Percentiles rank a stretch among this genome's conserved stretches.
phyloP scores from a whole-genome alignment of 2,113 vertebrate genomes.

The Pygoscelis antarcticus region DNA sequence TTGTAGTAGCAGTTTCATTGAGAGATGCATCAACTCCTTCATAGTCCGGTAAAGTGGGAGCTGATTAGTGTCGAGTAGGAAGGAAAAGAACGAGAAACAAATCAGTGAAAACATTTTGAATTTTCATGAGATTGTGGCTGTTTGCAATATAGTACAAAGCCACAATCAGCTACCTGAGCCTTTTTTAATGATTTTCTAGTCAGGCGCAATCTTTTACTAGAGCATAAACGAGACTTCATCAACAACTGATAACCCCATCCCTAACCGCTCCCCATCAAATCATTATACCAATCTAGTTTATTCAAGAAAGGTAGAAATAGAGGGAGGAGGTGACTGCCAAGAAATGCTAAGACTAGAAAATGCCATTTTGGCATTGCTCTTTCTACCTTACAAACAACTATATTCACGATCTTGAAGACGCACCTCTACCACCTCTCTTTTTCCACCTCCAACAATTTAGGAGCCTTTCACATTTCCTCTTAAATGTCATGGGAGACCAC shows the following conservation, averaged over 20 bases:
- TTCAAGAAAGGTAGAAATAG: background rate
- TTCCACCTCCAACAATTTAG: background rate
- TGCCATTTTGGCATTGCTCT: background rate
- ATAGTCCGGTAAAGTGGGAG: constrained; percentile 94
- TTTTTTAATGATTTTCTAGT: background rate
- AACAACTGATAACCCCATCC: background rate
- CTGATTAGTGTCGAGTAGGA: constrained; percentile 64
- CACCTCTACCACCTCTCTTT: background rate
- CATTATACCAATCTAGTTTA: background rate
- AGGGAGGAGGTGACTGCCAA: background rate
- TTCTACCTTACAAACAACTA: background rate
- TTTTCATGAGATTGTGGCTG: background rate
- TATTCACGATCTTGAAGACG: background rate
- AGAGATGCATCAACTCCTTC: constrained; percentile 92
- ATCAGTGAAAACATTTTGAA: background rate
- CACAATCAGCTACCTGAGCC: background rate
- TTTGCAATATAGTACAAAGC: background rate
- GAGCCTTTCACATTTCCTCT: background rate
- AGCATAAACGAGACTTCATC: background rate
- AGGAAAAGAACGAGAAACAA: constrained; percentile 7
- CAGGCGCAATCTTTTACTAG: background rate
- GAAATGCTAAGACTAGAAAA: background rate
- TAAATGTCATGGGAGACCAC: background rate
- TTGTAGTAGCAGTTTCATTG: constrained; percentile 97
- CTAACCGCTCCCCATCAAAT: background rate